phyloP scores from a whole-genome alignment of 30 jellyfish, hydroid and myxozoan species.

The Calvadosia cruxmelitensis region DNA sequence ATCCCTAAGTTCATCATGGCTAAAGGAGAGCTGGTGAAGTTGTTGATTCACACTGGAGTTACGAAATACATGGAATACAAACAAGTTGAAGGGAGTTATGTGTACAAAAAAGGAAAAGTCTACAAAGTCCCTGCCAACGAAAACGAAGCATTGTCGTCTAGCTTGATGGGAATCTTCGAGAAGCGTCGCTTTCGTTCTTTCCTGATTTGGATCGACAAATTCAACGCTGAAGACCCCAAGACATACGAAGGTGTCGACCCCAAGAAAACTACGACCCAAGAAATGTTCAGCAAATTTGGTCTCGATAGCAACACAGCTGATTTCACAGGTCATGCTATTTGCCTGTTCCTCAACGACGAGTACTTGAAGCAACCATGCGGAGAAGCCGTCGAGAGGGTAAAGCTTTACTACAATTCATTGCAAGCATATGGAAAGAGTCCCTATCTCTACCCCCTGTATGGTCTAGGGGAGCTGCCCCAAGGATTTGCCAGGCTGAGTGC shows the following conservation, averaged over 20 bases:
- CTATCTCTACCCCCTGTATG: constrained; percentile 90
- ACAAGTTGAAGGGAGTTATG: constrained; percentile 97
- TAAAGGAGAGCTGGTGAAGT: constrained; percentile 75
- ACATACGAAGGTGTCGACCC: constrained; percentile 85
- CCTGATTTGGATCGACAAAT: constrained; percentile 50
- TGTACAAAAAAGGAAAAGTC: constrained; percentile 65
- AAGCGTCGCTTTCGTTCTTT: constrained; percentile 73
- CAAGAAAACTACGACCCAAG: constrained; percentile 64
- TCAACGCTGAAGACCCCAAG: constrained; percentile 46
- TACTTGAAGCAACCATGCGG: constrained; percentile 50
- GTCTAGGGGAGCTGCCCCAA: constrained; percentile 98
- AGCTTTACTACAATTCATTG: constrained; percentile 67
- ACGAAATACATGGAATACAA: constrained; percentile 90
- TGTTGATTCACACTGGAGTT: constrained; percentile 85
- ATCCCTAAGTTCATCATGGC: constrained; percentile 98
- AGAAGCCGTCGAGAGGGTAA: constrained; percentile 54
- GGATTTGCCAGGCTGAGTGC: constrained; percentile 99
- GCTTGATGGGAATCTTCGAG: constrained; percentile 96
- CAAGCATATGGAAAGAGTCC: constrained; percentile 89
- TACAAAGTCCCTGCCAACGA: constrained; percentile 98
- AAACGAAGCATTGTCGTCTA: constrained; percentile 85
- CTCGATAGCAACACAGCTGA: constrained; percentile 91
- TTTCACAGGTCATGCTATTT: constrained; percentile 95
- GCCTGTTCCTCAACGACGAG: constrained; percentile 60
- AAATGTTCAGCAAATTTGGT: constrained; percentile 78